A percentile compares a stretch with the other conserved stretches of the same genome.
phyloP scores from a whole-genome alignment of 2,797 vertebrate genomes.

The Takifugu ocellatus region DNA sequence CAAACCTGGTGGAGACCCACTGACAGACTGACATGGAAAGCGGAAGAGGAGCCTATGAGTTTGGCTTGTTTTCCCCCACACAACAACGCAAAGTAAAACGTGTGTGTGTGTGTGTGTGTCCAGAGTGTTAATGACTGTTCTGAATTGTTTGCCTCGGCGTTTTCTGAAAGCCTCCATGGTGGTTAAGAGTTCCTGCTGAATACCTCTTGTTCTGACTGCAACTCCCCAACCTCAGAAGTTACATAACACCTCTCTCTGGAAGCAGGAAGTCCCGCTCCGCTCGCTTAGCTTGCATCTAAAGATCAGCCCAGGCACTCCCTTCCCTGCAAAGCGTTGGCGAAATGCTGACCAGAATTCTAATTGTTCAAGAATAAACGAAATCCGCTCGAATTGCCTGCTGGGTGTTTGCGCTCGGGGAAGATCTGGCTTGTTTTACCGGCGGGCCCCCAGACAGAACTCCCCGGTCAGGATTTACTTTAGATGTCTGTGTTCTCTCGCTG shows the following conservation, averaged over 20 bases:
- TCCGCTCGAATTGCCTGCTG: too few relatives aligned
- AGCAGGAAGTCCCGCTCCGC: constrained; percentile 52
- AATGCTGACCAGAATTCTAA: not conserved
- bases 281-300: constrained; percentile 44
- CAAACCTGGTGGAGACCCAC: constrained; percentile 68
- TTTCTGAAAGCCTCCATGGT: too few relatives aligned
- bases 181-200: not conserved
- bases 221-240: constrained; percentile 42
- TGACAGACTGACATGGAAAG: constrained; percentile 60
- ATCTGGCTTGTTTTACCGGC: too few relatives aligned
- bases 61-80: constrained; percentile 10
- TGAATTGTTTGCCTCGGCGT: not conserved
- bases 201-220: not conserved
- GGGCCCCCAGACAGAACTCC: too few relatives aligned
- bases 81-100: constrained; percentile 17
- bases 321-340: constrained; percentile 25
- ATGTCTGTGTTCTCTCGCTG: too few relatives aligned
- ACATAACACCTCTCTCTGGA: constrained; percentile 59
- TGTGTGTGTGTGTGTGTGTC: not conserved
- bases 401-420: too few relatives aligned
- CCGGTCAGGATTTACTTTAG: too few relatives aligned
- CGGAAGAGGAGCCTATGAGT: constrained; percentile 25
- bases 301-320: constrained; percentile 48
- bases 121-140: not conserved
- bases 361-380: too few relatives aligned